Evolutionary conservation across 2,888 invertebrate species (phyloP), one percentile per base, ranked within the genome.

Genomic region (Zonitis immaculata): DNA sequence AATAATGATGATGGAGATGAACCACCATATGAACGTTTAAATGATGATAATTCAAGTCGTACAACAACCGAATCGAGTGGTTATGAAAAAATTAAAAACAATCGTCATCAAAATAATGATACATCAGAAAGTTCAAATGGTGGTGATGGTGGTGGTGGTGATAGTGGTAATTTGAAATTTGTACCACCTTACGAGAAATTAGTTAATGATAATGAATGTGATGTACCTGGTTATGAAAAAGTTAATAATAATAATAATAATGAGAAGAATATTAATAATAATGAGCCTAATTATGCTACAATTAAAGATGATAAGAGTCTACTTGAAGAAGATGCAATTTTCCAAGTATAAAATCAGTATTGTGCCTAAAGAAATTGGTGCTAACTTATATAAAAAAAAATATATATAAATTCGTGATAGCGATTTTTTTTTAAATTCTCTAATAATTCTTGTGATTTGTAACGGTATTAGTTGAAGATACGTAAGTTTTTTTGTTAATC

Each of bases 21-120:
- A 47, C 86, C 88, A 46, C 87, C 88, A 0, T 87, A 87, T 55
- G 87, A 87, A 66, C 80, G 80, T 63, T 76, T 86, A 11, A 76
- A 79, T 44, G 73, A 73, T 47, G 71, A 71, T 20, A 68, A 70
- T 49, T 62, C 63, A 5, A 63, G 63, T 42, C 63, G 63, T 43
- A 66, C 61, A 52, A 70, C 14, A 14, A 32, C 65, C 8, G 70
- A 69, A 61, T 68, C 60, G 4, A 64, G 67, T 1, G 65, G 63
- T 18, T 69, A 67, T 52, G 70, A 71, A 46, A 68, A 66, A 55
- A 58, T 67, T 11, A 59, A 61, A n/a, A n/a, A n/a, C 26, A 63
- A 64, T 42, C 65, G 63, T 32, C 64, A 65, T 44, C 60, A 51
- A 44, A 62, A 62, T 46, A 56, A 55, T 42, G 66, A 64, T 39